A percentile compares a stretch with the other conserved stretches of the same genome.
phyloP scores from a whole-genome alignment of 1,140 invertebrate species.

The Brachionus rotundiformis region DNA sequence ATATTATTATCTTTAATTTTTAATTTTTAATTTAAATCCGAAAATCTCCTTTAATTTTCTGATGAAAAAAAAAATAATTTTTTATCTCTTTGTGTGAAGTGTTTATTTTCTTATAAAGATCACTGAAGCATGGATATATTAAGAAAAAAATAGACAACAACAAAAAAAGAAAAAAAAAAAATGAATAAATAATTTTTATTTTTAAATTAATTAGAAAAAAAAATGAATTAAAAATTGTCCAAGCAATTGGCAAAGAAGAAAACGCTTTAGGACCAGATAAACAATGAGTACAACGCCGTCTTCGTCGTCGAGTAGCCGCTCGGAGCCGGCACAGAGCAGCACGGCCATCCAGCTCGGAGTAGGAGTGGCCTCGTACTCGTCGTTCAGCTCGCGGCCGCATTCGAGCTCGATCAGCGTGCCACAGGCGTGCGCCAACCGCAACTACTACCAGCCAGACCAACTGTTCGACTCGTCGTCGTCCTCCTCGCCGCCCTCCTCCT shows the following conservation, averaged over 20 bases:
- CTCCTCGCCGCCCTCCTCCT: background rate
- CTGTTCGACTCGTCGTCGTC: slow-evolving; percentile 36
- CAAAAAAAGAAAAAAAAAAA: too few relatives aligned
- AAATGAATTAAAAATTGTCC: slow-evolving; percentile 13
- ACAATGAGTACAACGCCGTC: slow-evolving; percentile 4
- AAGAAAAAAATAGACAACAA: too few relatives aligned
- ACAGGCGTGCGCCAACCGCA: background rate
- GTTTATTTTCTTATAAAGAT: too few relatives aligned
- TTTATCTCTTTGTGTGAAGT: too few relatives aligned
- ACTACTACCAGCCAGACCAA: background rate
- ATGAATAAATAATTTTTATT: background rate
- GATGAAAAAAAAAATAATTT: background rate
- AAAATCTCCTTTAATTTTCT: background rate
- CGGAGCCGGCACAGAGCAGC: slow-evolving; percentile 7
- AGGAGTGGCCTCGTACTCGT: slow-evolving; percentile 19
- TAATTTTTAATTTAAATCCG: background rate
- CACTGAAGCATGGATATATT: background rate
- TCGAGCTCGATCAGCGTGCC: background rate
- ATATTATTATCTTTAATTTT: too few relatives aligned
- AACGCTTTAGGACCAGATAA: background rate
- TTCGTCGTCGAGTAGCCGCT: background rate
- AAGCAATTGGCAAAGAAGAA: background rate
- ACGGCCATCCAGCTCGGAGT: slow-evolving; percentile 9
- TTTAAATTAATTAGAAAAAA: background rate
- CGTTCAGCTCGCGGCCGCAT: background rate